Percentiles rank a stretch among this genome's conserved stretches.
These are phyloP conservation scores for Mus minutoides DNA, from an alignment of 2,797 vertebrate species.

Conservation along the genomic window DNA sequence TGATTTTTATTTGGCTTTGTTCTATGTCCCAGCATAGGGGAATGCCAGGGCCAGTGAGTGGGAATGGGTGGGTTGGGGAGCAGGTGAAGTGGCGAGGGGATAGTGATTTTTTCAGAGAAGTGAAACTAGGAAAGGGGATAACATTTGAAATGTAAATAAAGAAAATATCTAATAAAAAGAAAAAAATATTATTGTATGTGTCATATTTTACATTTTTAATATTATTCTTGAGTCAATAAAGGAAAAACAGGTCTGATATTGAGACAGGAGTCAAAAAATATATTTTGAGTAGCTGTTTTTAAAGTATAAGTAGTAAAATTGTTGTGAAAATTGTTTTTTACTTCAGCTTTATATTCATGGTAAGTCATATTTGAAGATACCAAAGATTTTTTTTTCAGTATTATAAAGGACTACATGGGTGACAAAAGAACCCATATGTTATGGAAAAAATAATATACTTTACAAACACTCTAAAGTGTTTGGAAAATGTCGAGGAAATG, in stretches of 20 bases:
- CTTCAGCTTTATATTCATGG: not conserved
- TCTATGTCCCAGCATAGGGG: not conserved
- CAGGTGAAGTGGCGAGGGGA: too few relatives aligned
- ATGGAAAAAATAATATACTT: not conserved
- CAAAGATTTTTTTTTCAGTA: not conserved
- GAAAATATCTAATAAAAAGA: too few relatives aligned
- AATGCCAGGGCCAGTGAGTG: too few relatives aligned
- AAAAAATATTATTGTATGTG: not conserved
- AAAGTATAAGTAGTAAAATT: not conserved
- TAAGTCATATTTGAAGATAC: not conserved
- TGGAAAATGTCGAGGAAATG: not conserved
- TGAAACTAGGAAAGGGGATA: too few relatives aligned
- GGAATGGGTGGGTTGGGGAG: too few relatives aligned
- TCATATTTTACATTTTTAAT: not conserved
- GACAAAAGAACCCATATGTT: not conserved
- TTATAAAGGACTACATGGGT: not conserved
- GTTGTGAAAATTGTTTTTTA: not conserved
- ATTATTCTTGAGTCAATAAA: conserved; percentile 27
- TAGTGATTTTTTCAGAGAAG: too few relatives aligned
- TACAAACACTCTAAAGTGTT: not conserved
- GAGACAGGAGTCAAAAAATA: conserved; percentile 9
- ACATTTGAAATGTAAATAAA: too few relatives aligned
- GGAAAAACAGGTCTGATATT: not conserved
- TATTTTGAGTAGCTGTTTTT: not conserved
- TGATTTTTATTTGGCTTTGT: conserved; percentile 13